Evolutionary conservation across 92 coral and sea anemone species (phyloP).

Genomic region (Zoanthus solanderi): DNA sequence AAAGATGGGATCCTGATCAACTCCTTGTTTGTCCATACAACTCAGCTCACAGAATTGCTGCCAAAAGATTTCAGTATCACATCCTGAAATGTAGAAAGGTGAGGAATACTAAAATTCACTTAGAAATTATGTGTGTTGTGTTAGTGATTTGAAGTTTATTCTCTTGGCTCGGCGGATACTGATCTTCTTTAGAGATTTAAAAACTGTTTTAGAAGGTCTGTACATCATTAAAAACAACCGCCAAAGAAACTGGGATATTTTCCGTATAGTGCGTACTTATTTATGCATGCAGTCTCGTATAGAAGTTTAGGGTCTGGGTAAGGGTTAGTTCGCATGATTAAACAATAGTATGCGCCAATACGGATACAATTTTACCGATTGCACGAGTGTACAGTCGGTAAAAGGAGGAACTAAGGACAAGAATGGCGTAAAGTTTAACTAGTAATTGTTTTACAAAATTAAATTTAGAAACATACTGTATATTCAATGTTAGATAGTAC

Average conservation of each 20-base stretch:
- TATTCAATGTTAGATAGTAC: no score
- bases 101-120: neutral
- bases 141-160: neutral
- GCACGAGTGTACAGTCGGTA: no score
- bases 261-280: neutral
- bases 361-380: no score
- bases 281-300: no score
- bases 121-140: neutral
- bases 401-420: no score
- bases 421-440: no score
- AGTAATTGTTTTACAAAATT: no score
- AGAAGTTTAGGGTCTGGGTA: no score
- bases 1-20: slow-evolving; percentile 91
- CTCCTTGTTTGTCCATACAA: slow-evolving; percentile 80
- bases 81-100: slow-evolving; percentile 85
- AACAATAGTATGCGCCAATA: no score
- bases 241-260: neutral
- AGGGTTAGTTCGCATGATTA: no score
- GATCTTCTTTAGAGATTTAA: neutral
- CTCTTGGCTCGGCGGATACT: neutral
- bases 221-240: neutral
- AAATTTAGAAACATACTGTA: no score
- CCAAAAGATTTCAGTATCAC: slow-evolving; percentile 83
- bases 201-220: neutral
- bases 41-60: slow-evolving; percentile 65